Conservation (phyloP, 2,797 vertebrate species). For the Bryconaethiops microstoma region DNA sequence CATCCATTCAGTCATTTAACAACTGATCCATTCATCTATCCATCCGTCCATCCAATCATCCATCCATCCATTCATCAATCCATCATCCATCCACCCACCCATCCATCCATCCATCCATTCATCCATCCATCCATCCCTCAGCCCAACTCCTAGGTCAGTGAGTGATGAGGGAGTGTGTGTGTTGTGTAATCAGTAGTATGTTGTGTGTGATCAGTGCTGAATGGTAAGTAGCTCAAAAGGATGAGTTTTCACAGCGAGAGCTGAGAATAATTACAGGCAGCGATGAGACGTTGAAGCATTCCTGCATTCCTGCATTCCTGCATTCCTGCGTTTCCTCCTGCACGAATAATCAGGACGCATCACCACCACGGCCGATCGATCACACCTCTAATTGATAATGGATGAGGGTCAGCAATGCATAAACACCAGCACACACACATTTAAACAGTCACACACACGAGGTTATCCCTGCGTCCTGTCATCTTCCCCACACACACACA, state of each 20-base stretch:
- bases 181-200: background rate
- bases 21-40: background rate
- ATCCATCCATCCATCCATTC: background rate
- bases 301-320: too few relatives aligned
- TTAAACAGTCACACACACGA: background rate
- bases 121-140: background rate
- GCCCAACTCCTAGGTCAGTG: background rate
- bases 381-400: slow-evolving; percentile 72
- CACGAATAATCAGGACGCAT: slow-evolving; percentile 59
- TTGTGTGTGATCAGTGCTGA: slow-evolving; percentile 56
- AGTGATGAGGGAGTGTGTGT: background rate
- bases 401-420: slow-evolving; percentile 57
- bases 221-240: slow-evolving; percentile 77
- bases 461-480: background rate
- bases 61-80: background rate
- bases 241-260: slow-evolving; percentile 55
- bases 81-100: background rate
- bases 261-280: slow-evolving; percentile 44
- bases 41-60: background rate
- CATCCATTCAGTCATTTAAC: background rate
- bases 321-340: background rate
- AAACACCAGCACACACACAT: slow-evolving; percentile 37
- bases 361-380: slow-evolving; percentile 70
- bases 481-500: background rate
- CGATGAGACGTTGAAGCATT: slow-evolving; percentile 27